phyloP scores from a whole-genome alignment of 2,797 vertebrate genomes.

The Chelmon rostratus region DNA sequence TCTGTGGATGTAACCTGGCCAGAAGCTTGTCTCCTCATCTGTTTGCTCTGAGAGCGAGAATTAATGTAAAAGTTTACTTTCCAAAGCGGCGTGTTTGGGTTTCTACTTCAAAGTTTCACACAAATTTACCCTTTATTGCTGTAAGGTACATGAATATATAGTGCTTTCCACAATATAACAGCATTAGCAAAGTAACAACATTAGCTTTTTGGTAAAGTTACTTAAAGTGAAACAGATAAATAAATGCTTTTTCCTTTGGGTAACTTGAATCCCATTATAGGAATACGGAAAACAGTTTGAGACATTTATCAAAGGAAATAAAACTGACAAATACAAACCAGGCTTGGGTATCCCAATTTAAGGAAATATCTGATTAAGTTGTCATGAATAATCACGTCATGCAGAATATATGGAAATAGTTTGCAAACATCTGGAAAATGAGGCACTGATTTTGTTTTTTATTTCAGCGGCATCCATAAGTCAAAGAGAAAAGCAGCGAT shows the following conservation, averaged over 20 bases:
- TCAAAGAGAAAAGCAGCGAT: constrained; percentile 37
- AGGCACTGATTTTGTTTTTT: constrained; percentile 33
- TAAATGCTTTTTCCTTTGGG: constrained; percentile 28
- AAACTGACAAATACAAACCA: constrained; percentile 21
- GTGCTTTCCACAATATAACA: constrained; percentile 65
- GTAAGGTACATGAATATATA: constrained; percentile 80
- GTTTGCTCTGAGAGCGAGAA: constrained; percentile 86
- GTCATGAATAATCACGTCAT: constrained; percentile 35
- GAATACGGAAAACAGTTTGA: constrained; percentile 8
- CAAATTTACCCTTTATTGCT: constrained; percentile 78
- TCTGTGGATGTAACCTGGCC: constrained; percentile 88
- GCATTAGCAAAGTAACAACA: constrained; percentile 2
- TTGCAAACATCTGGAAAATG: constrained; percentile 72
- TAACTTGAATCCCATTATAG: constrained; percentile 18
- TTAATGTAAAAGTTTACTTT: constrained; percentile 85
- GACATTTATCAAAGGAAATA: constrained; percentile 46
- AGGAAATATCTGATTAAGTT: constrained; percentile 38
- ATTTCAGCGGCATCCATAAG: constrained; percentile 40
- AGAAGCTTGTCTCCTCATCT: constrained; percentile 82
- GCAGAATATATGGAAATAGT: constrained; percentile 44
- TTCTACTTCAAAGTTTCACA: constrained; percentile 82
- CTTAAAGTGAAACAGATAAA: constrained; percentile 21
- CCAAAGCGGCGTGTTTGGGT: constrained; percentile 70
- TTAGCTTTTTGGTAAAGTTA: constrained; percentile 22
- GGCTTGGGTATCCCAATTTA: constrained; percentile 25